Conservation (phyloP, 2,888 invertebrate species). For the Volucella zonaria region DNA sequence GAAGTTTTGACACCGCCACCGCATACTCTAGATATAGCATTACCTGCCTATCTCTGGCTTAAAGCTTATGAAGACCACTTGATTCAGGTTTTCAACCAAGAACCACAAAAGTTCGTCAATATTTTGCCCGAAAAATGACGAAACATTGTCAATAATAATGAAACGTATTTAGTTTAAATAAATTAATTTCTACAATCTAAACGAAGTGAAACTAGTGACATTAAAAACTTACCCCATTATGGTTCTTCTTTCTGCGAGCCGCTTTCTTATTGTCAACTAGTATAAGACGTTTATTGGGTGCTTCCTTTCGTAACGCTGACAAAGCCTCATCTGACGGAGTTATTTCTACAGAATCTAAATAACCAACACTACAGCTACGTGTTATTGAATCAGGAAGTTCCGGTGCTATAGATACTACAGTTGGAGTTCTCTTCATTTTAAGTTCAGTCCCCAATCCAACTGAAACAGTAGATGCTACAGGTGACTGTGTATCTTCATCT, state of each 20-base stretch:
- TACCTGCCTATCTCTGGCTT: too few species aligned
- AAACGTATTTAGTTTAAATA: not conserved
- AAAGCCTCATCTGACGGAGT: constrained; percentile 89
- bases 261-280: constrained; percentile 87
- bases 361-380: constrained; percentile 94
- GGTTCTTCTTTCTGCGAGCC: constrained; percentile 82
- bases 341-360: constrained; percentile 91
- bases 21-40: too few species aligned
- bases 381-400: constrained; percentile 88
- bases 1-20: too few species aligned
- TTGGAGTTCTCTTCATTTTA: constrained; percentile 84
- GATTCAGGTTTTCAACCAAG: too few species aligned
- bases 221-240: constrained; percentile 76
- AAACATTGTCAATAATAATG: too few species aligned
- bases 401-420: constrained; percentile 87
- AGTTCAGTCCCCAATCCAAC: constrained; percentile 61
- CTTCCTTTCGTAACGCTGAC: constrained; percentile 88
- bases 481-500: constrained; percentile 86
- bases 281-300: constrained; percentile 88
- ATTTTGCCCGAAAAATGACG: too few species aligned
- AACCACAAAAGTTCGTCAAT: too few species aligned
- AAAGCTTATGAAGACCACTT: too few species aligned
- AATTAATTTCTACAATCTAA: not conserved
- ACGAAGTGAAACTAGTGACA: not conserved
- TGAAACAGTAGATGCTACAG: constrained; percentile 73